A percentile compares a stretch with the other conserved stretches of the same genome.
Conservation (phyloP, 2,797 vertebrate species). For the Pampus argenteus region DNA sequence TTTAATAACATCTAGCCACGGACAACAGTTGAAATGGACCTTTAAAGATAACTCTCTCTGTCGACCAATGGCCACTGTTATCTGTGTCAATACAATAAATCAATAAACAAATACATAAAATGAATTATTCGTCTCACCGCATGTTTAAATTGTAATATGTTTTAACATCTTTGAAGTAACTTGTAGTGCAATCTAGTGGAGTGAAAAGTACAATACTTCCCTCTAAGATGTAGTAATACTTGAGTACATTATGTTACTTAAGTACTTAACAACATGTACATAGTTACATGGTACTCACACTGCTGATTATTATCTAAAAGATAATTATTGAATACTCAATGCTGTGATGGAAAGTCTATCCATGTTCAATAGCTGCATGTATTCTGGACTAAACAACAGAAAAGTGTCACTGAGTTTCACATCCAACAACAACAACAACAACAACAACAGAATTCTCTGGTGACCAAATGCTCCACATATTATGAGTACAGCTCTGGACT, state of each 20-base stretch:
- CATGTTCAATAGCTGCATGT: not conserved
- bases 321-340: not conserved
- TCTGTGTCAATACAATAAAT: not conserved
- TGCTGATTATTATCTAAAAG: not conserved
- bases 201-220: no score
- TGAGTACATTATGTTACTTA: not conserved
- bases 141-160: not conserved
- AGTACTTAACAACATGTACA: no score
- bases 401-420: no score
- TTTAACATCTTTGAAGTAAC: not conserved
- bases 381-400: not conserved
- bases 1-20: no score
- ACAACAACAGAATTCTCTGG: no score
- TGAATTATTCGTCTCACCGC: not conserved
- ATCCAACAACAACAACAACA: no score
- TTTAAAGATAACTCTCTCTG: not conserved
- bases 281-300: not conserved
- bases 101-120: not conserved
- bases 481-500: not conserved
- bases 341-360: not conserved
- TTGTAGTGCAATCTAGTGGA: no score
- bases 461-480: constrained; percentile 30
- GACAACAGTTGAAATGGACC: no score
- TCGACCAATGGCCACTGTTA: not conserved
- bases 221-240: no score